These are phyloP conservation scores for Piscicola geometra DNA, from an alignment of 2,888 invertebrate species.

Conservation along the genomic window DNA sequence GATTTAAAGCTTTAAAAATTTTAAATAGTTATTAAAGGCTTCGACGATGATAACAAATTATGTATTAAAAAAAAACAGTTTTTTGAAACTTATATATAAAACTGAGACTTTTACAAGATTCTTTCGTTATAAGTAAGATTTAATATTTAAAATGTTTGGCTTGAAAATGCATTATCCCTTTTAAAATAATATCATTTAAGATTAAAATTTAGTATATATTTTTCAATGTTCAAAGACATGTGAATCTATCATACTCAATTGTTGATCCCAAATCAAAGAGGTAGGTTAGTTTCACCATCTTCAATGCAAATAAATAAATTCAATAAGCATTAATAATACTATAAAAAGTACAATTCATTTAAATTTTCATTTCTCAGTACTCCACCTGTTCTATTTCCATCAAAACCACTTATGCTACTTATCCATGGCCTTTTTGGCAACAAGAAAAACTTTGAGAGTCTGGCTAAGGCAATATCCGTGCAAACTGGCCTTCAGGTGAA, in stretches of 20 bases:
- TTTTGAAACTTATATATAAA: too few relatives aligned
- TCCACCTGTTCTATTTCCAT: background rate
- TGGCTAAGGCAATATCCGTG: constrained; percentile 64
- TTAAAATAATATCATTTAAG: too few relatives aligned
- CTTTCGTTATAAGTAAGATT: too few relatives aligned
- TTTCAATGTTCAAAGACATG: background rate
- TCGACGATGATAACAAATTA: too few relatives aligned
- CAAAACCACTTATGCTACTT: constrained; percentile 38
- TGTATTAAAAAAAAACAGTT: too few relatives aligned
- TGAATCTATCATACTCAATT: background rate
- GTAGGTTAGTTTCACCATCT: background rate
- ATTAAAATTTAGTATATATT: too few relatives aligned
- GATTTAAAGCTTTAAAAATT: too few relatives aligned
- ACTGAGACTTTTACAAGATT: too few relatives aligned
- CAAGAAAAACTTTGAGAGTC: constrained; percentile 78
- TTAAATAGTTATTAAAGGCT: too few relatives aligned
- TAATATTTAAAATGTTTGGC: too few relatives aligned
- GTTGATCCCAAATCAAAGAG: background rate
- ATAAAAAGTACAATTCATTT: too few relatives aligned
- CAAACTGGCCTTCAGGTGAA: constrained; percentile 65
- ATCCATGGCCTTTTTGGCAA: constrained; percentile 71
- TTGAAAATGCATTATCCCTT: too few relatives aligned
- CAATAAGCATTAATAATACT: background rate
- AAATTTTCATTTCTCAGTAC: background rate
- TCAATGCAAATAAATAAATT: background rate